Conservation (phyloP, 1,140 invertebrate species). For the Oppia nitens region DNA sequence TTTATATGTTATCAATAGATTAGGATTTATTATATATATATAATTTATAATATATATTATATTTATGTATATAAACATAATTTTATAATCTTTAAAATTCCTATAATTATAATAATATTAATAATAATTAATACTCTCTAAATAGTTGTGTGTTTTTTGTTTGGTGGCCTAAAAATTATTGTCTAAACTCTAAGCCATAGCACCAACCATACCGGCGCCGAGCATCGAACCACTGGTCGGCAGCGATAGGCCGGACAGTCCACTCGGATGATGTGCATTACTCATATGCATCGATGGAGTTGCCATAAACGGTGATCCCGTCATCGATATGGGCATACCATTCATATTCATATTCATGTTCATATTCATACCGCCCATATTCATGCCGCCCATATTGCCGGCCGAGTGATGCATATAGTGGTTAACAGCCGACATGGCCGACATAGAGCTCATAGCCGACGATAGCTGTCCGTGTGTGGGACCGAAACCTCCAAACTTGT, state of each 20-base stretch:
- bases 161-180: no score
- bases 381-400: neutral
- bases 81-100: no score
- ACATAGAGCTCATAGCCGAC: conserved; percentile 18
- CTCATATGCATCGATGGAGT: neutral
- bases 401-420: conserved; percentile 14
- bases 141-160: no score
- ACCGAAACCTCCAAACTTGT: conserved; percentile 8
- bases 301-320: conserved; percentile 10
- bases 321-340: conserved; percentile 10
- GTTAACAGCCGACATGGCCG: conserved; percentile 17
- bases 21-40: no score
- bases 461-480: conserved; percentile 10
- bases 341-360: conserved; percentile 13
- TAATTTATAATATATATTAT: no score
- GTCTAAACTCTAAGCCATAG: conserved; percentile 17
- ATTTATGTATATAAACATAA: no score
- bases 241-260: conserved; percentile 1
- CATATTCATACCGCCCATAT: conserved; percentile 1
- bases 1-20: no score
- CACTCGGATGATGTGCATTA: neutral
- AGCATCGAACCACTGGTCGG: conserved; percentile 6
- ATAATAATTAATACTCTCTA: no score
- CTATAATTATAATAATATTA: no score
- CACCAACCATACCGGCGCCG: conserved; percentile 14